Conservation (phyloP, 2,113 vertebrate species). For the Nothoprocta perdicaria region DNA sequence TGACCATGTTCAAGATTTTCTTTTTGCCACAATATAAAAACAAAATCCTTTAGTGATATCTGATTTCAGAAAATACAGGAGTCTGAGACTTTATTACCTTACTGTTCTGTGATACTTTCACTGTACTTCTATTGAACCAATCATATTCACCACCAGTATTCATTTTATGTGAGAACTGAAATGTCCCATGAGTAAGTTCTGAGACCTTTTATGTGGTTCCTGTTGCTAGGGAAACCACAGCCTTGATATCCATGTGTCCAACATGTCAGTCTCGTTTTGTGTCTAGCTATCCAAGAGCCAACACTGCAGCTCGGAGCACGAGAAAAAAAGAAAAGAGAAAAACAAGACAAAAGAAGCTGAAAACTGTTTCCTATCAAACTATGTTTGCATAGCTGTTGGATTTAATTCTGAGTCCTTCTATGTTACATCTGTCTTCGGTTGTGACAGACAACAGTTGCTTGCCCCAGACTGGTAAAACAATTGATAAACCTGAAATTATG, state of each 20-base stretch:
- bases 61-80: slow-evolving; percentile 21
- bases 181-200: slow-evolving; percentile 81
- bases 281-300: slow-evolving; percentile 70
- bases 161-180: slow-evolving; percentile 76
- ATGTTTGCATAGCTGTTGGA: slow-evolving; percentile 36
- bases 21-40: background rate
- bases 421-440: background rate
- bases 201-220: slow-evolving; percentile 78
- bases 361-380: slow-evolving; percentile 44
- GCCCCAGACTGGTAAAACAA: background rate
- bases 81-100: background rate
- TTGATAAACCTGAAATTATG: background rate
- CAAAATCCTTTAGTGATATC: background rate
- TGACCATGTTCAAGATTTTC: background rate
- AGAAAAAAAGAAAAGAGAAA: slow-evolving; percentile 43
- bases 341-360: slow-evolving; percentile 49
- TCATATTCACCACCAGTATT: slow-evolving; percentile 71
- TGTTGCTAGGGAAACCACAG: slow-evolving; percentile 83
- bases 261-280: slow-evolving; percentile 80
- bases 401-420: slow-evolving; percentile 13
- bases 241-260: slow-evolving; percentile 80
- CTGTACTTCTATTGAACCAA: slow-evolving; percentile 55
- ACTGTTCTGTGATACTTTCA: slow-evolving; percentile 18
- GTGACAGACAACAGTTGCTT: background rate
- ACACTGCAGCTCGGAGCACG: slow-evolving; percentile 43